phyloP scores from a whole-genome alignment of 2,113 vertebrate genomes.

The Brachypteracias leptosomus region DNA sequence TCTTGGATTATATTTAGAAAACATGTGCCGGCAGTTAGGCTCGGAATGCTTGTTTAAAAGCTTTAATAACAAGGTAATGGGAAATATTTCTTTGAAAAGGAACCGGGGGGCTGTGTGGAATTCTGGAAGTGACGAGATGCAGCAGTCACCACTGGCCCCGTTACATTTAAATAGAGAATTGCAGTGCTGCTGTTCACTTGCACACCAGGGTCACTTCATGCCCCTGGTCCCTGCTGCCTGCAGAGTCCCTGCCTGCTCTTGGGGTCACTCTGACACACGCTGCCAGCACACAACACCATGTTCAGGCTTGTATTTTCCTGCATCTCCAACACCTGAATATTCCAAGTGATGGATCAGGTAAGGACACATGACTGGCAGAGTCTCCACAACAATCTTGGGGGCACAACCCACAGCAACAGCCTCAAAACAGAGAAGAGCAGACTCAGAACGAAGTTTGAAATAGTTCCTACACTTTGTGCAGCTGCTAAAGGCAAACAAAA shows the following conservation, averaged over 20 bases:
- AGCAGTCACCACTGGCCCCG: rapidly evolving
- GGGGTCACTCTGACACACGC: rapidly evolving
- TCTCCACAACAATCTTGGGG: too few species aligned
- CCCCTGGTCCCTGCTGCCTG: rapidly evolving
- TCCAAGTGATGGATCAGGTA: not conserved
- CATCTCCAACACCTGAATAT: not conserved
- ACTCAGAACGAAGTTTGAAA: not conserved
- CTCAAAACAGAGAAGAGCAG: not conserved
- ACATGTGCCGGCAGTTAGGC: not conserved
- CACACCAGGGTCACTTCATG: rapidly evolving
- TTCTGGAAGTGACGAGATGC: not conserved
- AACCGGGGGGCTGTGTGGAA: not conserved
- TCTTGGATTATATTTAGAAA: not conserved
- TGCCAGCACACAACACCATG: rapidly evolving
- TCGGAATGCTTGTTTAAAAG: not conserved
- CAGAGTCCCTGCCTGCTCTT: not conserved
- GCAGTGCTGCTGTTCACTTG: rapidly evolving
- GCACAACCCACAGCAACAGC: rapidly evolving
- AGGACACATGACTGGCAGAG: not conserved
- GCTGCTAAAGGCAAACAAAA: not conserved
- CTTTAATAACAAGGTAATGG: not conserved
- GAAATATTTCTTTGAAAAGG: not conserved
- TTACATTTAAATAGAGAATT: rapidly evolving
- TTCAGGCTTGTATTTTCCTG: not conserved
- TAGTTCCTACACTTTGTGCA: not conserved